Conservation (phyloP, 2,888 invertebrate genomes). For the Metallyticus violacea region DNA sequence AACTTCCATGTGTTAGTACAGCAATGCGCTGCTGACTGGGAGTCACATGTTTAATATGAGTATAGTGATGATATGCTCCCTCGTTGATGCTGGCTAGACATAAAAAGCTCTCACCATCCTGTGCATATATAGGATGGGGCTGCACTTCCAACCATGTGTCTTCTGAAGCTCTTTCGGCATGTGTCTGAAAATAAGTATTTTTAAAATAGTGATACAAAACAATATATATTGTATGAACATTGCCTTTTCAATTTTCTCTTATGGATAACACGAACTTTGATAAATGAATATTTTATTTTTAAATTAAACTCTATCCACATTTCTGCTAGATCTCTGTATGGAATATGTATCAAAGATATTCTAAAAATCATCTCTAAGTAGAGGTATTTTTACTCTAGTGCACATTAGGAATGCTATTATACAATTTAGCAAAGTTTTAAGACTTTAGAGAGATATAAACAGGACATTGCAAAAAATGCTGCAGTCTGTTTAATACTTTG, state of each 20-base stretch:
- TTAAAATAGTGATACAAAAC: background rate
- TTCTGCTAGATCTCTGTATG: no score
- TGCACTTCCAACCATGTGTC: conserved; percentile 84
- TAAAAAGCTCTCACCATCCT: conserved; percentile 80
- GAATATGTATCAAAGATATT: no score
- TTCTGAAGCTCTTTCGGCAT: conserved; percentile 79
- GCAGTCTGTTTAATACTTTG: no score
- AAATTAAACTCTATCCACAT: no score
- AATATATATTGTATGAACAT: background rate
- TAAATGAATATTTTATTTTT: no score
- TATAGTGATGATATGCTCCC: conserved; percentile 78
- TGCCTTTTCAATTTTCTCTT: background rate
- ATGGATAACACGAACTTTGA: no score
- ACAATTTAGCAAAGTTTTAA: no score
- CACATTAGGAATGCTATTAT: no score
- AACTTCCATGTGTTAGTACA: conserved; percentile 80
- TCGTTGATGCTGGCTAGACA: conserved; percentile 80
- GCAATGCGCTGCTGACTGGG: conserved; percentile 72
- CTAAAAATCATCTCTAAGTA: no score
- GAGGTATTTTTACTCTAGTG: no score
- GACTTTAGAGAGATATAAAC: no score
- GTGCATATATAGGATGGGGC: conserved; percentile 79
- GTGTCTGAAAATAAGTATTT: conserved; percentile 55
- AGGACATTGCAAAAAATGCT: no score
- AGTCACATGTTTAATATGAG: conserved; percentile 85